These are phyloP conservation scores for Hephaestus fuliginosus DNA, from an alignment of 2,797 vertebrate genomes.

Conservation along the genomic window DNA sequence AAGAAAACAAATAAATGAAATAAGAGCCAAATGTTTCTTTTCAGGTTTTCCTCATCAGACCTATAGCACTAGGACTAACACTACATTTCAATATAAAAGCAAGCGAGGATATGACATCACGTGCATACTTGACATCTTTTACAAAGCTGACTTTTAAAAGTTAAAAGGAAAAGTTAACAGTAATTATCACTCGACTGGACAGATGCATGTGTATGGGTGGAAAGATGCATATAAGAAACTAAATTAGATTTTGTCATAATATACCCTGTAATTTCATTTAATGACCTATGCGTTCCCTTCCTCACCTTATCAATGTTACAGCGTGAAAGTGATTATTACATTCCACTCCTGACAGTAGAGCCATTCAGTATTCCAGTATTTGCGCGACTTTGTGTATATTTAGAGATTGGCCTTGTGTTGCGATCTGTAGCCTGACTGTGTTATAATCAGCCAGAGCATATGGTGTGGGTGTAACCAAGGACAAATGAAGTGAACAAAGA, in stretches of 20 bases:
- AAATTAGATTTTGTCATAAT: constrained; percentile 11
- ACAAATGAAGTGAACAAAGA: constrained; percentile 13
- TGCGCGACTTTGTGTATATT: constrained; percentile 21
- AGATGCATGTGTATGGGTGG: constrained; percentile 1
- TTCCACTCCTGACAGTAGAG: neutral
- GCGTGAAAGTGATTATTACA: constrained; percentile 2
- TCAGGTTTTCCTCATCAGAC: neutral
- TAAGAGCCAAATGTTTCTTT: neutral
- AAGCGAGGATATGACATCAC: neutral
- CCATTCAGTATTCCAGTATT: constrained; percentile 1
- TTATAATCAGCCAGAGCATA: constrained; percentile 40
- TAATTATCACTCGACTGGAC: constrained; percentile 4
- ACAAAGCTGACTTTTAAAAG: no score
- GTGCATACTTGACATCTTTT: no score
- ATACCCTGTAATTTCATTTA: constrained; percentile 16
- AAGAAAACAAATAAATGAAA: neutral
- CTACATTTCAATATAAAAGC: no score
- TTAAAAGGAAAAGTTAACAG: no score
- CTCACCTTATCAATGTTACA: neutral
- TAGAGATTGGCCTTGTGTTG: constrained; percentile 46
- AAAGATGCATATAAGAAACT: neutral
- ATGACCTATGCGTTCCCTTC: constrained; percentile 8
- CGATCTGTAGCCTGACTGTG: constrained; percentile 30
- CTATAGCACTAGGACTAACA: no score
- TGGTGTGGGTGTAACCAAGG: constrained; percentile 16